Conservation (phyloP, 1,140 invertebrate species). For the Trichomalopsis sarcophagae region DNA sequence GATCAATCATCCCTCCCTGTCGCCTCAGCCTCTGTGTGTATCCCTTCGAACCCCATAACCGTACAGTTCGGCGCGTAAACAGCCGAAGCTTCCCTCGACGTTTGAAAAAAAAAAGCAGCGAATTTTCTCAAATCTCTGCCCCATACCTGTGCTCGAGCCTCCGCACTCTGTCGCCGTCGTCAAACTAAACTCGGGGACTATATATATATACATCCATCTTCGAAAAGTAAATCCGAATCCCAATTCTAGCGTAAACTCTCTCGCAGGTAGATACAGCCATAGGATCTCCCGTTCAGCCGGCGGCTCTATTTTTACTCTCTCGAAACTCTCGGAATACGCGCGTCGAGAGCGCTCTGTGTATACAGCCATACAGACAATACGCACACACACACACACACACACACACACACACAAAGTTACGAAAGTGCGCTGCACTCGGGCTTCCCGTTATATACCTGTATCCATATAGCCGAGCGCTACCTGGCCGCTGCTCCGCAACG, state of each 20-base stretch:
- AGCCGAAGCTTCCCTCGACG: too few species aligned
- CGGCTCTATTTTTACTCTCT: background rate
- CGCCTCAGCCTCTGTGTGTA: too few species aligned
- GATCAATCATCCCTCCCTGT: too few species aligned
- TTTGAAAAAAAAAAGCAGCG: too few species aligned
- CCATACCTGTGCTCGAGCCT: too few species aligned
- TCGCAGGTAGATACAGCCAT: background rate
- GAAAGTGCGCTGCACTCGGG: background rate
- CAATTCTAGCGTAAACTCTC: background rate
- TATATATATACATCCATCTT: too few species aligned
- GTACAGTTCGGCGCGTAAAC: too few species aligned
- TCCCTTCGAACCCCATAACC: too few species aligned
- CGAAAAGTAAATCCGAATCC: background rate
- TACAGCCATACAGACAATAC: background rate
- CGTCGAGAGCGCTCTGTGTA: too few species aligned
- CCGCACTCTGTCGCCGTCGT: too few species aligned
- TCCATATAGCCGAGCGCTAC: background rate
- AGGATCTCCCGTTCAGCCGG: background rate
- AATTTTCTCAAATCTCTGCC: too few species aligned
- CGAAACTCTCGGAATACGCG: background rate
- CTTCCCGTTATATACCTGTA: background rate
- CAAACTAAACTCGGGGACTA: too few species aligned
- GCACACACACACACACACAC: background rate
- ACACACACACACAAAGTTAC: background rate
- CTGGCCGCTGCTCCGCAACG: background rate